phyloP scores from a whole-genome alignment of 53 echinoderm and acorn worm species.

The Temnopleurus reevesii region DNA sequence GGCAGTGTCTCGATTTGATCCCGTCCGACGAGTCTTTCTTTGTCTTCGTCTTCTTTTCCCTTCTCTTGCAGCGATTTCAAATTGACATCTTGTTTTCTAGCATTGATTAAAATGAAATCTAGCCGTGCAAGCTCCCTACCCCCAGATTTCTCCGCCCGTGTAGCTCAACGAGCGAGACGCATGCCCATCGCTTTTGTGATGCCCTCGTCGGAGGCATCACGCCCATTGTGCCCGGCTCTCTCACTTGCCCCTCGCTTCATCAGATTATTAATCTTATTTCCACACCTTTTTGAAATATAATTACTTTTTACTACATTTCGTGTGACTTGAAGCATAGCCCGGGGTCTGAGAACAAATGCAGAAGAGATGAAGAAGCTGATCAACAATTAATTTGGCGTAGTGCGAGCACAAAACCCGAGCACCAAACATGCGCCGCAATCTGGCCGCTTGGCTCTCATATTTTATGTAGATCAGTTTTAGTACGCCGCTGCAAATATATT shows the following conservation, averaged over 20 bases:
- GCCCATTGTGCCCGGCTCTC: constrained; percentile 63
- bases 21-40: constrained; percentile 63
- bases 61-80: constrained; percentile 70
- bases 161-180: constrained; percentile 62
- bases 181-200: constrained; percentile 67
- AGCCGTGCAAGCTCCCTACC: constrained; percentile 64
- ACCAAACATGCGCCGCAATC: constrained; percentile 48
- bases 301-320: constrained; percentile 97
- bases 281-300: constrained; percentile 91
- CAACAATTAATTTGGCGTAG: constrained; percentile 63
- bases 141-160: constrained; percentile 67
- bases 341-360: constrained; percentile 71
- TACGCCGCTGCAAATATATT: constrained; percentile 61
- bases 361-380: constrained; percentile 50
- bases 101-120: constrained; percentile 82
- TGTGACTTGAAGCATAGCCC: constrained; percentile 98
- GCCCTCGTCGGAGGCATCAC: constrained; percentile 55
- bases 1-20: constrained; percentile 82
- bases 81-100: constrained; percentile 70
- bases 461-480: constrained; percentile 64
- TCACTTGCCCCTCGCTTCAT: constrained; percentile 59
- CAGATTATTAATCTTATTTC: constrained; percentile 90
- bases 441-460: constrained; percentile 62
- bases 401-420: constrained; percentile 50
- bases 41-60: constrained; percentile 71